Evolutionary conservation across 2,888 invertebrate species (phyloP), one percentile per base, ranked within the genome.

Genomic region (Papilio gigon): DNA sequence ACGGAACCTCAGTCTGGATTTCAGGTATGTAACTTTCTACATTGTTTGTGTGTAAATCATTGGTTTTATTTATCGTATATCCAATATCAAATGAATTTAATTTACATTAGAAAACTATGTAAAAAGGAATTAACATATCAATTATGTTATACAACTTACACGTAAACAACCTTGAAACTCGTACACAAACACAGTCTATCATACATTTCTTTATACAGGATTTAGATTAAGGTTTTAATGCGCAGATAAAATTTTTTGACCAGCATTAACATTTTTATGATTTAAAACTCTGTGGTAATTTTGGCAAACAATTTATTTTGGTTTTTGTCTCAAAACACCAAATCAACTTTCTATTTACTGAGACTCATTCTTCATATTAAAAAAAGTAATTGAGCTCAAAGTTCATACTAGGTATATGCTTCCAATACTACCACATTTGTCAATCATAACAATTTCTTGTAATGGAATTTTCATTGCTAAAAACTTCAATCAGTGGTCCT

Each of bases 1-100:
- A 89, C 94, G 97, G 85, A 97, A 97, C 90, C 94, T 97, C 82
- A 97, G 97, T 84, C 93, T 97, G 86, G 97, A 97, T 89, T 97
- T 97, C 89, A 95, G 97, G 97, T 97, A 89, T 78, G 53, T 83
- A 80, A 73, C 35, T 62, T n/a, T 25, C 20, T 47, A 50, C n/a
- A 33, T 22, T 40, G 14, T 35, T 22, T 63, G 25, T 27, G 3
- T 35, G 22, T 59, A 59, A 35, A 59, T 59, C 35, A 37, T 59
- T 35, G 14, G 8, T 37, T 59, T 12, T 22, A 12, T 9, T 14
- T 4, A 44, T 2, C 8, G 1, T 5, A 17, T 42, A 17, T 6
- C 4, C 42, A 5, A 6, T 17, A 12, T 17, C 2, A 1, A 11
- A 5, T 4, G 14, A 53, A 12, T n/a, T 25, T 27, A 27, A 12